phyloP scores from a whole-genome alignment of 2,113 vertebrate genomes.

The Heliornis fulica region DNA sequence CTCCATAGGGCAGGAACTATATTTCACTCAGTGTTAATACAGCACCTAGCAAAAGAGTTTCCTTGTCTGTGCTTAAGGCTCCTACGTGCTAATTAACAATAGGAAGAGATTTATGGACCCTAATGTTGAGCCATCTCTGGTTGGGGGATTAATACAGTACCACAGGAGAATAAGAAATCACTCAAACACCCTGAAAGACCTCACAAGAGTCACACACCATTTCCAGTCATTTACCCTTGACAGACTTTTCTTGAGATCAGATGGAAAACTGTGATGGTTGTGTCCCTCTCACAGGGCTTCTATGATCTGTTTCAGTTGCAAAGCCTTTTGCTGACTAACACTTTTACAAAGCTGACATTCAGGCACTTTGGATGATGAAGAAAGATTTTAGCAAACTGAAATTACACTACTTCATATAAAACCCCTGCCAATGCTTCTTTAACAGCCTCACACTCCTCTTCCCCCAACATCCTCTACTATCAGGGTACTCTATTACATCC shows the following conservation, averaged over 20 bases:
- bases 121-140: not conserved
- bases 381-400: not conserved
- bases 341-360: not conserved
- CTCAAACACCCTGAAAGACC: too few relatives aligned
- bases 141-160: not conserved
- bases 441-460: not conserved
- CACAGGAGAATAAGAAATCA: not conserved
- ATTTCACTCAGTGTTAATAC: not conserved
- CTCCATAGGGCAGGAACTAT: not conserved
- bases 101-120: not conserved
- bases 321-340: not conserved
- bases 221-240: not conserved
- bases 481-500: not conserved
- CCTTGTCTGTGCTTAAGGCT: not conserved
- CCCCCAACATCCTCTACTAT: too few relatives aligned
- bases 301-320: too few relatives aligned
- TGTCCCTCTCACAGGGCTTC: not conserved
- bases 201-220: not conserved
- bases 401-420: not conserved
- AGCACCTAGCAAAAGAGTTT: not conserved
- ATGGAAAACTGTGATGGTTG: too few relatives aligned
- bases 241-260: not conserved
- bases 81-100: not conserved
- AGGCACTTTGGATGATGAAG: fast-evolving
- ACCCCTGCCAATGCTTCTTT: not conserved